Conservation (phyloP, 2,113 vertebrate species). For the Odocoileus hemionus region DNA sequence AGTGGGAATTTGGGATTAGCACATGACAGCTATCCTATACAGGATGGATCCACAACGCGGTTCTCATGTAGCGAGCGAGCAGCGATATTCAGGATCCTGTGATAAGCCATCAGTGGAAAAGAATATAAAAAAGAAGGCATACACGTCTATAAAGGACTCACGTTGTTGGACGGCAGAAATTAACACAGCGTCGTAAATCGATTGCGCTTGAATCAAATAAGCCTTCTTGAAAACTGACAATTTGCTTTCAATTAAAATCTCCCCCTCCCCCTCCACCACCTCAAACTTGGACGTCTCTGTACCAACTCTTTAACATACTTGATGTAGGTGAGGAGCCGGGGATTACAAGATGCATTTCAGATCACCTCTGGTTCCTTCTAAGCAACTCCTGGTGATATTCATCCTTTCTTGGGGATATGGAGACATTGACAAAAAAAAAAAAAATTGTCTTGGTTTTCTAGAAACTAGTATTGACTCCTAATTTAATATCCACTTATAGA, state of each 20-base stretch:
- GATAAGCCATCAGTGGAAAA: background rate
- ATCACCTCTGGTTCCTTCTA: background rate
- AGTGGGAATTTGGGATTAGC: background rate
- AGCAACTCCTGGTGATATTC: background rate
- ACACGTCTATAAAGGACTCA: background rate
- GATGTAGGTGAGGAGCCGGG: background rate
- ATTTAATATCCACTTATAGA: background rate
- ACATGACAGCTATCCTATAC: background rate
- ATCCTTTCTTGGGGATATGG: background rate
- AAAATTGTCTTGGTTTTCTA: background rate
- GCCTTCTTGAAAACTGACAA: background rate
- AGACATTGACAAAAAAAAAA: background rate
- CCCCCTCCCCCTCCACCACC: background rate
- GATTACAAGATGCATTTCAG: background rate
- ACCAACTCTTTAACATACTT: background rate
- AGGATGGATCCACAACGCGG: background rate
- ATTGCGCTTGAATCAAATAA: background rate
- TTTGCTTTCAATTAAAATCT: background rate
- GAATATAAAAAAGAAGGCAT: background rate
- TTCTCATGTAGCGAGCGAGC: fast-evolving
- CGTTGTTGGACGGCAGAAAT: background rate
- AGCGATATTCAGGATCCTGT: background rate
- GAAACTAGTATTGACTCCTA: background rate
- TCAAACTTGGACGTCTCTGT: background rate
- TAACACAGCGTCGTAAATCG: background rate